These are phyloP conservation scores for Xanthia togata DNA, from an alignment of 2,888 invertebrate genomes.

Conservation along the genomic window DNA sequence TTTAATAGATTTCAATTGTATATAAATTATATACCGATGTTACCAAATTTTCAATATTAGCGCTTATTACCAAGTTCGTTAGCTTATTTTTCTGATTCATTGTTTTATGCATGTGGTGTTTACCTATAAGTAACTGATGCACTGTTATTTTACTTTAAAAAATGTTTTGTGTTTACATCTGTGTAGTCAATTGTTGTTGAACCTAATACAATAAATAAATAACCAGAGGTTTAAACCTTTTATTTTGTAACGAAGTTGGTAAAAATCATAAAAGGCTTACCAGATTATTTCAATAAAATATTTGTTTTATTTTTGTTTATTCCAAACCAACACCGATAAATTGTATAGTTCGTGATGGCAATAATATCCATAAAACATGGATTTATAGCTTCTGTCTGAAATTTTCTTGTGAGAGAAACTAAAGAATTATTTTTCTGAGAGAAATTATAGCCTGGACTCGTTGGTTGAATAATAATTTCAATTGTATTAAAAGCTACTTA, in stretches of 20 bases:
- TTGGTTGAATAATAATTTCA: conserved; percentile 19
- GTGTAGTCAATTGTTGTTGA: too few species aligned
- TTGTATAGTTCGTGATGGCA: conserved; percentile 7
- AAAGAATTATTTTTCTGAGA: not conserved
- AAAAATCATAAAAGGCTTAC: not conserved
- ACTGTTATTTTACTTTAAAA: too few species aligned
- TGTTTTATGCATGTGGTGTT: too few species aligned
- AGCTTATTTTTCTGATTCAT: too few species aligned
- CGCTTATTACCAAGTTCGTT: too few species aligned
- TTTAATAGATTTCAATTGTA: too few species aligned
- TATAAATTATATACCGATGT: too few species aligned
- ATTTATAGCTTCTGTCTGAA: conserved; percentile 21
- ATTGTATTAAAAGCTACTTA: not conserved
- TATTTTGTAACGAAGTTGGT: not conserved
- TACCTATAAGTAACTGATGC: too few species aligned
- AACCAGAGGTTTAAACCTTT: not conserved
- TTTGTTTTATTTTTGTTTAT: conserved; percentile 10
- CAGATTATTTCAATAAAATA: conserved; percentile 17
- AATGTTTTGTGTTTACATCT: too few species aligned
- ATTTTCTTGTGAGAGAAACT: not conserved
- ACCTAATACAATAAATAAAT: too few species aligned
- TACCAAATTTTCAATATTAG: too few species aligned
- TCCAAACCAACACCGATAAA: conserved; percentile 24
- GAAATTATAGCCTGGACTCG: not conserved
- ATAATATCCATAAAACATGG: conserved; percentile 28